Evolutionary conservation across 2,113 vertebrate species (phyloP).

Genomic region (Eptesicus fuscus): DNA sequence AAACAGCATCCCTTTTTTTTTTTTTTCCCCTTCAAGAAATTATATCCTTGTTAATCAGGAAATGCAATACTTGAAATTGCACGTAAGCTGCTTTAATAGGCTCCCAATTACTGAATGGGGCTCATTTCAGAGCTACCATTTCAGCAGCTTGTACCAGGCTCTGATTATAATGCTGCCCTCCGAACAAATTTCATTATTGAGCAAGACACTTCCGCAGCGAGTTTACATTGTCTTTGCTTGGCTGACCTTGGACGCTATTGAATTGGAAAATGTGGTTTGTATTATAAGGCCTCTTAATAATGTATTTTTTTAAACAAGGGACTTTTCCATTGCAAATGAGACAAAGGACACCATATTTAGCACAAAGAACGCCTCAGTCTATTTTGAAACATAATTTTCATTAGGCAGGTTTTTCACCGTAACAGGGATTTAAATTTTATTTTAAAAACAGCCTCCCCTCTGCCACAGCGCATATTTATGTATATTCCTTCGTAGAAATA

Average conservation of each 20-base stretch:
- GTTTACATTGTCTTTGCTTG: slow-evolving; percentile 54
- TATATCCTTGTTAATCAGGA: slow-evolving; percentile 18
- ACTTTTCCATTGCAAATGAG: slow-evolving; percentile 69
- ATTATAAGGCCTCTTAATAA: slow-evolving; percentile 59
- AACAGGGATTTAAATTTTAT: slow-evolving; percentile 56
- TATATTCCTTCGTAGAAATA: background rate
- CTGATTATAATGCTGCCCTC: background rate
- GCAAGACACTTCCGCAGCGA: background rate
- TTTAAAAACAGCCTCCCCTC: slow-evolving; percentile 21
- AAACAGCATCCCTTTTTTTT: background rate
- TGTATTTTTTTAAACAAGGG: slow-evolving; percentile 24
- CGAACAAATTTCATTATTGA: slow-evolving; percentile 28
- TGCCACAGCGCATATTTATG: background rate
- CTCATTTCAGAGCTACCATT: background rate
- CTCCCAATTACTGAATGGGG: background rate
- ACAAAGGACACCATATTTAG: slow-evolving; percentile 7
- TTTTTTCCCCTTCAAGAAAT: background rate
- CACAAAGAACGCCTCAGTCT: slow-evolving; percentile 42
- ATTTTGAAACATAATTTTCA: slow-evolving; percentile 63
- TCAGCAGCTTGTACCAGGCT: background rate
- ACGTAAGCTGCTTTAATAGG: background rate
- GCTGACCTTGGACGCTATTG: slow-evolving; percentile 41
- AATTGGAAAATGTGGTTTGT: slow-evolving; percentile 64
- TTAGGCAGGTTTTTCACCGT: slow-evolving; percentile 47
- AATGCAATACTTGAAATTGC: background rate